Base-by-base conservation (phyloP, 2,113 vertebrate genomes). In the Pristiophorus japonicus region DNA sequence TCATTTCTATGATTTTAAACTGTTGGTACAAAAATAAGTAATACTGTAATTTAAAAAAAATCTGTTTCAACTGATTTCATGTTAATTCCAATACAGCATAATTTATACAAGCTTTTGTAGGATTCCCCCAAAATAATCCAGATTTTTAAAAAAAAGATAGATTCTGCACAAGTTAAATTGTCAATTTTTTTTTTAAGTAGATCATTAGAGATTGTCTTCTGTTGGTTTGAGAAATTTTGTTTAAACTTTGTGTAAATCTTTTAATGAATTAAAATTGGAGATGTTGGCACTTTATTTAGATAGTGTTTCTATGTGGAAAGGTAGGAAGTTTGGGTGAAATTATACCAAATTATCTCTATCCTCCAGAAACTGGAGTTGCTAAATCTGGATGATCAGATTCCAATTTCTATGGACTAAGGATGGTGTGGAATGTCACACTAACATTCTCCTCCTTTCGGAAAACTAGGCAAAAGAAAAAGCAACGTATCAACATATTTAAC, bases 11-110 rank as follows among this genome's bases (percentile, higher is more conserved):
- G 3, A 0, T 47, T 45, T 47, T 45, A 34, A 94, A 51, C 62
- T 94, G 24, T 27, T 27, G 20, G n/a, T 66, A 45, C 18, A 45
- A 66, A 42, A 94, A 45, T 30, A 70, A 14, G 67, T 65, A n/a
- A 73, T 2, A 42, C 81, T 27, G 14, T 30, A 85, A 95, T 75
- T 67, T 62, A 95, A 90, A 91, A 95, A 93, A 38, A 95, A 95
- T 95, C 4, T 47, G 45, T 30, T 51, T 51, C 12, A 90, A 30
- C 12, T 47, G 42, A 70, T 94, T 94, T 94, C 93, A 73, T 42
- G 24, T 70, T 42, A 45, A 14, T 67, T 94, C 38, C 63, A 94
- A 10, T 47, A 70, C 24, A 93, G 20, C 62, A 27, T 66, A n/a
- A 42, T 93, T 66, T 66, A n/a, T 94, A 67, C 24, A 30, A 62